phyloP scores from a whole-genome alignment of 1,140 invertebrate species.

The Ceratosolen fusciceps region DNA sequence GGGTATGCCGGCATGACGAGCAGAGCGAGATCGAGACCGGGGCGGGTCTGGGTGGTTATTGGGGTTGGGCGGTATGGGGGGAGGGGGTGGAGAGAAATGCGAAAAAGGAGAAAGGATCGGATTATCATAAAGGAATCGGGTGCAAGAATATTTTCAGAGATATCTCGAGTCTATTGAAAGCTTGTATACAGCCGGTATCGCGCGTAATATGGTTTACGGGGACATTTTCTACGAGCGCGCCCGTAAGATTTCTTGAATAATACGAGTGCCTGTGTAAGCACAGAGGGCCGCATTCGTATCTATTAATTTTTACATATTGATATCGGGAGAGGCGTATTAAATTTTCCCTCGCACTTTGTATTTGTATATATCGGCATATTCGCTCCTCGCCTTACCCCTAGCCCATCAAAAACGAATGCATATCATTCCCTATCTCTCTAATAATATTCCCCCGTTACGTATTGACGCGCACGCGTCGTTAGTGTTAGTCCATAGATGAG shows the following conservation, averaged over 20 bases:
- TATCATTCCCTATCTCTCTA: no score
- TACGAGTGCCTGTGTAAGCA: background rate
- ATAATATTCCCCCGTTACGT: no score
- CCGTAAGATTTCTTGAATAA: background rate
- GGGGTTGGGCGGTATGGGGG: conserved; percentile 24
- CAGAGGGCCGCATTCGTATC: background rate
- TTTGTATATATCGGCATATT: no score
- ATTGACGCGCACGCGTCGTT: no score
- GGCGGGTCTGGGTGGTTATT: no score
- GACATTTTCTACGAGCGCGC: conserved; percentile 10
- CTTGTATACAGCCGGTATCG: background rate
- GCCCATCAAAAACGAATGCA: no score
- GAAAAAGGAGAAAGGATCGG: conserved; percentile 28
- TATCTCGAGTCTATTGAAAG: conserved; percentile 26
- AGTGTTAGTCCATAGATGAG: no score
- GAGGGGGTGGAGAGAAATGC: background rate
- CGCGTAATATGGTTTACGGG: conserved; percentile 28
- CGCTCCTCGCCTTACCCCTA: no score
- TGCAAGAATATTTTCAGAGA: conserved; percentile 17
- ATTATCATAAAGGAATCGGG: conserved; percentile 42
- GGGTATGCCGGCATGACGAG: conserved; percentile 7
- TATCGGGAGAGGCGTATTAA: background rate
- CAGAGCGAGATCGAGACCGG: background rate
- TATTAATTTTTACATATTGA: background rate
- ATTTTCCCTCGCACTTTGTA: no score